A percentile compares a stretch with the other conserved stretches of the same genome.
Conservation (phyloP, 2,888 invertebrate species). For the Andrena trimmerana region DNA sequence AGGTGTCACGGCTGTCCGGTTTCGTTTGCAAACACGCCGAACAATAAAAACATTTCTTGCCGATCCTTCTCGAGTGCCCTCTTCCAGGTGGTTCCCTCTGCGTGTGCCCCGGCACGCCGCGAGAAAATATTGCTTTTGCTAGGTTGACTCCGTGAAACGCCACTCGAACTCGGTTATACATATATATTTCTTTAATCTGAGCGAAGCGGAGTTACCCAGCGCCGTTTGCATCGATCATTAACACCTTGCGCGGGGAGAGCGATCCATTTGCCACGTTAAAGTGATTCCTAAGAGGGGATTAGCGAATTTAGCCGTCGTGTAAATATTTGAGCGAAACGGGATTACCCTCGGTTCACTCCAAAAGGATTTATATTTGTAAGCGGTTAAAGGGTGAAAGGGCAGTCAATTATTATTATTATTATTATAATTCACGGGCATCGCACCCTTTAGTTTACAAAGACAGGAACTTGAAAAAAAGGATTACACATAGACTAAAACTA, state of each 20-base stretch:
- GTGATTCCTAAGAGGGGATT: no score
- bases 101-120: background rate
- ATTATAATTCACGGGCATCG: no score
- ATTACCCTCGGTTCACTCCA: no score
- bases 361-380: no score
- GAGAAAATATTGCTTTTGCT: constrained; percentile 52
- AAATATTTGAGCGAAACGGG: no score
- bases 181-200: background rate
- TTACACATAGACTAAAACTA: no score
- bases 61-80: constrained; percentile 48
- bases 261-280: background rate
- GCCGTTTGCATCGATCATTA: background rate
- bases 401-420: no score
- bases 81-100: constrained; percentile 40
- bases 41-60: constrained; percentile 68
- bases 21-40: constrained; percentile 78
- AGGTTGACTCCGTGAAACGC: constrained; percentile 25
- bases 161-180: constrained; percentile 5
- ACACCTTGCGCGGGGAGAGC: background rate
- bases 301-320: no score
- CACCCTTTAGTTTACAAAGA: no score
- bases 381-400: no score
- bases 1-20: constrained; percentile 83
- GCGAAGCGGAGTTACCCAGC: background rate
- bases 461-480: no score